phyloP scores from a whole-genome alignment of 1,140 invertebrate genomes.

The Diachasmimorpha longicaudata region DNA sequence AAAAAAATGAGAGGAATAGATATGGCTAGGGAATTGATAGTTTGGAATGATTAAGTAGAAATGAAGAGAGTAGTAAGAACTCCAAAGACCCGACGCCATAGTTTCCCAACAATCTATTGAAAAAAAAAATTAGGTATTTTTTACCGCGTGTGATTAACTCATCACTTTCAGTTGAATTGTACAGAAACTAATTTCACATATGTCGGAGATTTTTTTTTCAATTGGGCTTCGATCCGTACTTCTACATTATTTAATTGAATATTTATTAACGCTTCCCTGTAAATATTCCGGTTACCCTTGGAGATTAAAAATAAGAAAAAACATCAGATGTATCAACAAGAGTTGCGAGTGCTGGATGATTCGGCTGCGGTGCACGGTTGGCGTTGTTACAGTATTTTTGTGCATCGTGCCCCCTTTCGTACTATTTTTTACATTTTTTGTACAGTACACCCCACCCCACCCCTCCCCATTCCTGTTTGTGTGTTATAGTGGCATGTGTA shows the following conservation, averaged over 20 bases:
- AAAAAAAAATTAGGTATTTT: not conserved
- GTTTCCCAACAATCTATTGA: not conserved
- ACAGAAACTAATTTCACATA: not conserved
- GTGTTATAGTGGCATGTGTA: slow-evolving; percentile 51
- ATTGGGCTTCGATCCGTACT: not conserved
- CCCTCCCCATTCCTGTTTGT: slow-evolving; percentile 4
- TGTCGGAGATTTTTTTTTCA: not conserved
- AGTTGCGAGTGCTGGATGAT: slow-evolving; percentile 8
- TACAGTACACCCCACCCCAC: too few species aligned
- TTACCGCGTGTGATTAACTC: not conserved
- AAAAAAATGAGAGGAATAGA: not conserved
- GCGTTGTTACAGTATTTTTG: slow-evolving; percentile 44
- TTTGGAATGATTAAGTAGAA: not conserved
- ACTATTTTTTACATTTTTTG: slow-evolving; percentile 21
- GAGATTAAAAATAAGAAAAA: not conserved
- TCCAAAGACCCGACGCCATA: not conserved
- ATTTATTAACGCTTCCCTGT: not conserved
- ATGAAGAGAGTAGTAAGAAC: not conserved
- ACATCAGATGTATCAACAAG: not conserved
- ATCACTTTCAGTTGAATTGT: not conserved
- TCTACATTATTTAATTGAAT: not conserved
- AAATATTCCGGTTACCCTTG: not conserved
- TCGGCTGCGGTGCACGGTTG: slow-evolving; percentile 46
- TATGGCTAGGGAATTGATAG: not conserved
- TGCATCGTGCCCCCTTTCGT: slow-evolving; percentile 33